Percentiles rank a stretch among this genome's conserved stretches.
Evolutionary conservation across 2,797 vertebrate species (phyloP).

Genomic region (Crocodylus rhombifer): DNA sequence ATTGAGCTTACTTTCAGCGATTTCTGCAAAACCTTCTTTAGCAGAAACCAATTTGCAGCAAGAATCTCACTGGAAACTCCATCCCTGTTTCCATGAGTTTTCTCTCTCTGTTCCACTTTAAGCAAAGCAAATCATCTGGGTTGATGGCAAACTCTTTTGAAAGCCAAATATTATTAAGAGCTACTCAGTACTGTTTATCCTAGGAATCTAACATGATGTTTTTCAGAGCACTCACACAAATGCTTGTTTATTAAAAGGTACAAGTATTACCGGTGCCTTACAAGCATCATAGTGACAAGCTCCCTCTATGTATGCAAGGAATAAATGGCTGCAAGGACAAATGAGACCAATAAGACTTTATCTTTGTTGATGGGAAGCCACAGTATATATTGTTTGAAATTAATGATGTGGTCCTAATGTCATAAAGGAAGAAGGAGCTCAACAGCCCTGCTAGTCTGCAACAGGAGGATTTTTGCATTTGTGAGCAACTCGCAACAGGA

Average conservation of each 20-base stretch:
- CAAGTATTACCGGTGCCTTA: conserved; percentile 41
- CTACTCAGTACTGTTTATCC: conserved; percentile 37
- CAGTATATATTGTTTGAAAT: not conserved
- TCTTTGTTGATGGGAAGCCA: not conserved
- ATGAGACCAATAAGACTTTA: not conserved
- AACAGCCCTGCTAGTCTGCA: not conserved
- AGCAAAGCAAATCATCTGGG: conserved; percentile 53
- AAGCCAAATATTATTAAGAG: conserved; percentile 36
- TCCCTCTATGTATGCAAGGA: not conserved
- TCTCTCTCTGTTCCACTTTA: not conserved
- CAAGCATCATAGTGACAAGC: not conserved
- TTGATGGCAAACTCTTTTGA: conserved; percentile 36
- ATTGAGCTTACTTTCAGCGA: not conserved
- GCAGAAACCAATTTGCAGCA: not conserved
- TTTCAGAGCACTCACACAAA: not conserved
- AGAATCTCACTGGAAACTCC: rapidly evolving
- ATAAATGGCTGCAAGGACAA: not conserved
- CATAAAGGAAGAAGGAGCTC: not conserved
- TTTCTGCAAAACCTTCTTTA: not conserved
- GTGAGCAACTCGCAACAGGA: too few species aligned
- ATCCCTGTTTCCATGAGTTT: conserved; percentile 16
- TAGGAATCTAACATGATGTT: not conserved
- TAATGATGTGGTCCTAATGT: not conserved
- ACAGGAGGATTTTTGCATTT: too few species aligned
- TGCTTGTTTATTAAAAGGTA: conserved; percentile 61